phyloP scores from a whole-genome alignment of 1,140 invertebrate genomes.

The Drosophila sulfurigaster region DNA sequence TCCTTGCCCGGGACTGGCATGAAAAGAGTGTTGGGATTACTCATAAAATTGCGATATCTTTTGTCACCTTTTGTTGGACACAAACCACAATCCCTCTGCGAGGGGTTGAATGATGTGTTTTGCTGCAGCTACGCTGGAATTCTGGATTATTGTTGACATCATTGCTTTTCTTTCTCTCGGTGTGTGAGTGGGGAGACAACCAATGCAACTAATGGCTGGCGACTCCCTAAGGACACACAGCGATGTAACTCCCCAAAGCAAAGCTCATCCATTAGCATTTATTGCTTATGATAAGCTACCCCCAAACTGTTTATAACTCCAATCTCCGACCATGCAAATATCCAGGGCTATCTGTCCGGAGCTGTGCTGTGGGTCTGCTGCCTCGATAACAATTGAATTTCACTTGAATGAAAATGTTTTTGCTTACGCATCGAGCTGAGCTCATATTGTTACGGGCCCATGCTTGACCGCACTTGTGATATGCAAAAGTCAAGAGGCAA shows the following conservation, averaged over 20 bases:
- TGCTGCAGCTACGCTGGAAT: slow-evolving; percentile 17
- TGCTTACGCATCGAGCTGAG: slow-evolving; percentile 43
- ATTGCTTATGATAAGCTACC: slow-evolving; percentile 73
- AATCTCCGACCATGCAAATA: slow-evolving; percentile 34
- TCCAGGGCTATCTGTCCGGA: slow-evolving; percentile 24
- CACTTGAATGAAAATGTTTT: slow-evolving; percentile 59
- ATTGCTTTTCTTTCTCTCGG: neutral
- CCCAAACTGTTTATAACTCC: slow-evolving; percentile 32
- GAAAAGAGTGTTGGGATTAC: slow-evolving; percentile 78
- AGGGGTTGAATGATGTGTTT: slow-evolving; percentile 3
- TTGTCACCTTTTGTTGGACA: slow-evolving; percentile 77
- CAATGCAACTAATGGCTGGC: slow-evolving; percentile 48
- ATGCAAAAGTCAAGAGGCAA: slow-evolving; percentile 60
- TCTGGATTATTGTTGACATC: slow-evolving; percentile 44
- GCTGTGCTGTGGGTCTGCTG: slow-evolving; percentile 6
- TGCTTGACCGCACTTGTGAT: slow-evolving; percentile 70
- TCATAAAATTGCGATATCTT: slow-evolving; percentile 83
- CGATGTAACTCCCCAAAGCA: slow-evolving; percentile 18
- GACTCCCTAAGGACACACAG: slow-evolving; percentile 28
- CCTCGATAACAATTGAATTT: slow-evolving; percentile 60
- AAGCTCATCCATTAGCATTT: slow-evolving; percentile 76
- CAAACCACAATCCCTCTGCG: slow-evolving; percentile 4
- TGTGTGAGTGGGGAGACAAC: no score
- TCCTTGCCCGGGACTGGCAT: slow-evolving; percentile 19
- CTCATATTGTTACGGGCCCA: slow-evolving; percentile 61